Base-by-base conservation (phyloP, 2,888 invertebrate species). In the Periphyllus acericola region DNA sequence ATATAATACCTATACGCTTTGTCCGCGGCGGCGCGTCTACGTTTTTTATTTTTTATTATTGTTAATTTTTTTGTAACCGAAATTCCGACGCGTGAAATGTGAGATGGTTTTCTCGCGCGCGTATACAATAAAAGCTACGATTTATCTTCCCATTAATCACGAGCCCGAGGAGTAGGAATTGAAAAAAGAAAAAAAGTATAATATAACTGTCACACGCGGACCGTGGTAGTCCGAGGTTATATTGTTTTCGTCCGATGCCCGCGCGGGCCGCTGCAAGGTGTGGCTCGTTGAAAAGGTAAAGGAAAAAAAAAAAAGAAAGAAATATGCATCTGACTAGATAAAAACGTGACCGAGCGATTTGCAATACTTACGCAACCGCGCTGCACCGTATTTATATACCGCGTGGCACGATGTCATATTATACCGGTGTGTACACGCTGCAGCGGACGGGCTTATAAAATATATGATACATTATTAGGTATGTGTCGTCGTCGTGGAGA, bases 301-400 rank as follows among this genome's bases (percentile, higher is more conserved):
- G 14, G 14, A 6, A 11, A 25, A 60, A 60, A 60, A 60, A 60
- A 60, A 60, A 25, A 21, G 21, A 60, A 60, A 25, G 52, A 78
- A 78, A 11, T 40, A 74, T 40, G 29, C 40, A 60, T 75, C 75
- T 29, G 66, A 60, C 74, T 83, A 75, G 75, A 86, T 86, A 79
- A 86, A 86, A 86, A 83, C 86, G 86, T 86, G 86, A 86, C 86
- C 71, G 72, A 80, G 72, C 60, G 86, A 86, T 86, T 86, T 72
- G 86, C 86, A 86, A 86, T 71, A 55, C 60, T 83, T 83, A 72
- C 52, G 72, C 83, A 81, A 81, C 29, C 68, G 36, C 55, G 1
- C 55, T 55, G 55, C 55, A 3, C 17, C 21, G 25, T 4, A 3
- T 4, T 6, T 52, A 52, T 17, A 11, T 60, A 60, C 46, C 46